Percentiles rank a stretch among this genome's conserved stretches.
Evolutionary conservation across 1,140 invertebrate species (phyloP).

Genomic region (Conus ventricosus): DNA sequence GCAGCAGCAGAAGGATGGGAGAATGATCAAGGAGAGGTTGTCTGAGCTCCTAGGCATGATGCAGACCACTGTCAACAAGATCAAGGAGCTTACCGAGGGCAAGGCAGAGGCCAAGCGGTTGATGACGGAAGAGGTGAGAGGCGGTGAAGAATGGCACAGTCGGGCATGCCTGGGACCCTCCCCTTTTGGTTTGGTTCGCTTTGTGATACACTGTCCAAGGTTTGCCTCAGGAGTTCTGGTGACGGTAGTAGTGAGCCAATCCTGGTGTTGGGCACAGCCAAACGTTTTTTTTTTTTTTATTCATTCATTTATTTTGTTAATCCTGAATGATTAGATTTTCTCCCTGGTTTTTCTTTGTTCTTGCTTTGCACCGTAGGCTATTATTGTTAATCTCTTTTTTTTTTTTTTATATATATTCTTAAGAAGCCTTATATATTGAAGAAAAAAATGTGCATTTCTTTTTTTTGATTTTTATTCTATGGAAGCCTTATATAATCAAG

Average conservation of each 20-base stretch:
- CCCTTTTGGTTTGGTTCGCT: neutral
- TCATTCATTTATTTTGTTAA: neutral
- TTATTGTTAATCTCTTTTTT: too few species aligned
- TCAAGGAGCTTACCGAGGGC: neutral
- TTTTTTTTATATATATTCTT: too few species aligned
- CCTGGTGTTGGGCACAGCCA: neutral
- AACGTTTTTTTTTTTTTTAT: neutral
- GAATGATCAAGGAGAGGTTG: neutral
- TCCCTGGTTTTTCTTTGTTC: neutral
- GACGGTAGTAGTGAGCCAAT: neutral
- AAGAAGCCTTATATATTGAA: too few species aligned
- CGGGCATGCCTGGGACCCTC: neutral
- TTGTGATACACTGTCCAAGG: too few species aligned
- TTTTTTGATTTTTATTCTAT: too few species aligned
- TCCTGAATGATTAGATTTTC: neutral
- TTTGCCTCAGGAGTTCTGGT: too few species aligned
- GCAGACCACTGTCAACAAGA: neutral
- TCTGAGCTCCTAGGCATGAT: neutral
- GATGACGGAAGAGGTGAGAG: neutral
- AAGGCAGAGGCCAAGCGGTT: neutral
- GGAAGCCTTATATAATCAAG: too few species aligned
- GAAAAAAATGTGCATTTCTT: too few species aligned
- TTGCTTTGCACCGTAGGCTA: neutral
- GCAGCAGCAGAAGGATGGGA: neutral
- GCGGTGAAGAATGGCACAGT: neutral